phyloP scores from a whole-genome alignment of 1,140 invertebrate genomes.

The Microvelia longipes region DNA sequence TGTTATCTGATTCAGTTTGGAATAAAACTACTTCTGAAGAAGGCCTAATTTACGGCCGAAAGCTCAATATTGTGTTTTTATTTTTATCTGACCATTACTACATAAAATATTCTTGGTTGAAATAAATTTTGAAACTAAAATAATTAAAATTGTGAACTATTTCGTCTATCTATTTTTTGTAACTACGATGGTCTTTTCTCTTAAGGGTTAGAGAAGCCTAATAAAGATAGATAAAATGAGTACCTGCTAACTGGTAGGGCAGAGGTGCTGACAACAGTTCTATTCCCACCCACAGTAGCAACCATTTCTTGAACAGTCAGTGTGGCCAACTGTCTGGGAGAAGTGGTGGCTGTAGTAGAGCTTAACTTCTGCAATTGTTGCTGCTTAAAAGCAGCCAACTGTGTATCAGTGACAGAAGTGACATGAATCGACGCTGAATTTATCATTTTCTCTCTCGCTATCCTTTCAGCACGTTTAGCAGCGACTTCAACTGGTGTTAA shows the following conservation, averaged over 20 bases:
- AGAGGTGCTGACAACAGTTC: neutral
- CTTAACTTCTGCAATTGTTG: neutral
- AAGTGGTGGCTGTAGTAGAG: neutral
- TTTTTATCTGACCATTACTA: too few relatives aligned
- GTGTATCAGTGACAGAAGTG: neutral
- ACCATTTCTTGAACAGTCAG: conserved; percentile 11
- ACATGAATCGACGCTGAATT: neutral
- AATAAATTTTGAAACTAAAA: too few relatives aligned
- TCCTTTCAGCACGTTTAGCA: conserved; percentile 61
- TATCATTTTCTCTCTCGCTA: conserved; percentile 57
- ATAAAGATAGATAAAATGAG: neutral
- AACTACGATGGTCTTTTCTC: neutral
- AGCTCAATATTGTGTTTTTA: too few relatives aligned
- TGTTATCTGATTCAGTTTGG: too few relatives aligned
- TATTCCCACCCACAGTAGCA: neutral
- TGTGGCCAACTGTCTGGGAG: conserved; percentile 2
- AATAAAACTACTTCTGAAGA: too few relatives aligned
- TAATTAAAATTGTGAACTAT: too few relatives aligned
- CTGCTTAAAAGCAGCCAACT: neutral
- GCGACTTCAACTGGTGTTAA: conserved; percentile 72
- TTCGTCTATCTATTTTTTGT: neutral
- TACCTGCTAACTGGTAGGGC: neutral
- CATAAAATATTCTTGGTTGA: too few relatives aligned
- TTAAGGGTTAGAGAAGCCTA: neutral
- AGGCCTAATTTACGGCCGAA: too few relatives aligned